These are phyloP conservation scores for Lithophane leautieri DNA, from an alignment of 2,888 invertebrate genomes.

Conservation along the genomic window DNA sequence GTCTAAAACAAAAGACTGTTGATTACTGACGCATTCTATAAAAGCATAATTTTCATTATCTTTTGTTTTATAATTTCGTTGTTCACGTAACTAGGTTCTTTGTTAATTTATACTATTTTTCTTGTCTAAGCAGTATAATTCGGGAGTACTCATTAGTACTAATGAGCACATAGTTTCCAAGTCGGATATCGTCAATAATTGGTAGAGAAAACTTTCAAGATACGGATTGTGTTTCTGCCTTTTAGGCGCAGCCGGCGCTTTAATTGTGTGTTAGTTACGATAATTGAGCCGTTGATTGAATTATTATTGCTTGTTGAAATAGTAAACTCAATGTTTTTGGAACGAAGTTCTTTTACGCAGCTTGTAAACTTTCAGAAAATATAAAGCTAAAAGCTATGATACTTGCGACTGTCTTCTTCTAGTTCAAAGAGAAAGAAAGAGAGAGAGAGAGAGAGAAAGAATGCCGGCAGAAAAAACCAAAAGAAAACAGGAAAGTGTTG, in stretches of 20 bases:
- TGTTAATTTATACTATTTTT: constrained; percentile 9
- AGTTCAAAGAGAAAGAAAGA: too few relatives aligned
- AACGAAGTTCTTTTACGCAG: too few relatives aligned
- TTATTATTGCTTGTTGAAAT: background rate
- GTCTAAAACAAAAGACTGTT: constrained; percentile 34
- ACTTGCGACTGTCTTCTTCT: too few relatives aligned
- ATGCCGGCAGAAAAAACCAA: too few relatives aligned
- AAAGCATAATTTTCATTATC: constrained; percentile 38
- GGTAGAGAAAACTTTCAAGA: constrained; percentile 17
- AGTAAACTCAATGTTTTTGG: background rate
- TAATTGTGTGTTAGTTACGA: background rate
- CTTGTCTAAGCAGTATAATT: constrained; percentile 19
- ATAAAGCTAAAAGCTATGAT: too few relatives aligned
- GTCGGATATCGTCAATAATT: constrained; percentile 18
- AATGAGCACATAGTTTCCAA: constrained; percentile 43
- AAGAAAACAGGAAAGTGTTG: too few relatives aligned
- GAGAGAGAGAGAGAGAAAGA: too few relatives aligned
- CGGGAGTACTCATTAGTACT: constrained; percentile 30
- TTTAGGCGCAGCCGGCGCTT: background rate
- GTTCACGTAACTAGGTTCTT: constrained; percentile 8
- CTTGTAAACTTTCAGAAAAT: too few relatives aligned
- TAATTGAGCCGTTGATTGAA: background rate
- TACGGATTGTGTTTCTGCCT: background rate
- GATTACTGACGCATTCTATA: constrained; percentile 36
- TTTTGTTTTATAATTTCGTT: constrained; percentile 41